Evolutionary conservation across 2,888 invertebrate species (phyloP).

Genomic region (Biston betularia): DNA sequence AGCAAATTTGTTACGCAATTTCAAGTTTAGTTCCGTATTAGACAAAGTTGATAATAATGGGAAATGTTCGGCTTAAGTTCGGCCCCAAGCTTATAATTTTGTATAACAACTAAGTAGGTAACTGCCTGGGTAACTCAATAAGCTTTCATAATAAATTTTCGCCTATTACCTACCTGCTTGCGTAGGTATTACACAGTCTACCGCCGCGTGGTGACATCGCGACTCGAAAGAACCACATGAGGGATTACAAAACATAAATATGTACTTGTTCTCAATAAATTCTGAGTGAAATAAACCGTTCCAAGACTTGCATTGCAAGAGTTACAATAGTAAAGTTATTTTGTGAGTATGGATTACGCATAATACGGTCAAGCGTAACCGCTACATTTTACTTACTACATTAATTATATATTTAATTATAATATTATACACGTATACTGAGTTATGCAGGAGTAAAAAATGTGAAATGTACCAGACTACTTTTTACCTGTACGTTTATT

Average conservation of each 20-base stretch:
- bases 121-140: neutral
- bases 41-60: too few relatives aligned
- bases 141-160: constrained; percentile 5
- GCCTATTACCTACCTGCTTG: neutral
- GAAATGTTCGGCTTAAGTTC: neutral
- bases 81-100: too few relatives aligned
- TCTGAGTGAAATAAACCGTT: constrained; percentile 1
- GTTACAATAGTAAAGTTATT: neutral
- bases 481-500: too few relatives aligned
- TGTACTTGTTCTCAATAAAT: constrained; percentile 15
- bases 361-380: too few relatives aligned
- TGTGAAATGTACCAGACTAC: too few relatives aligned
- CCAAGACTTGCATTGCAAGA: neutral
- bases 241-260: constrained; percentile 13
- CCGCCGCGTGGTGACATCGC: neutral
- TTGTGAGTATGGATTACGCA: neutral
- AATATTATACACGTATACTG: too few relatives aligned
- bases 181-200: neutral
- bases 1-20: too few relatives aligned
- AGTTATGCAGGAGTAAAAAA: too few relatives aligned
- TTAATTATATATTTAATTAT: too few relatives aligned
- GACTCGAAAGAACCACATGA: constrained; percentile 5
- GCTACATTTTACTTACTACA: too few relatives aligned
- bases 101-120: neutral
- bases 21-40: too few relatives aligned